Evolutionary conservation across 2,888 invertebrate genomes (phyloP).

Genomic region (Portevinia maculata): DNA sequence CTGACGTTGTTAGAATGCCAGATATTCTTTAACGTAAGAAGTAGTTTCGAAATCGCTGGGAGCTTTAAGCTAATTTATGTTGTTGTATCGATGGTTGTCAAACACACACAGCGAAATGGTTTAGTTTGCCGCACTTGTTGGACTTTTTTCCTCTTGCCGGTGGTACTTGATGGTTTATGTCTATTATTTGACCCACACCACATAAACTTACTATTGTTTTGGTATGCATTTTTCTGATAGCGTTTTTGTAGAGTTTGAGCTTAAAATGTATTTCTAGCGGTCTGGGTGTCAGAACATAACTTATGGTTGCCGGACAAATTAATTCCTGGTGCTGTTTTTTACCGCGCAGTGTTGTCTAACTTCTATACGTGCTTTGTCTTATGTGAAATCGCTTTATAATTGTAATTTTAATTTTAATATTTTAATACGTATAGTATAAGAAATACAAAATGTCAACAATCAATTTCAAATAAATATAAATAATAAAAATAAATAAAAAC

Average conservation of each 20-base stretch:
- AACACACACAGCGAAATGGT: conserved; percentile 13
- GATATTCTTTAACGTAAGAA: conserved; percentile 1
- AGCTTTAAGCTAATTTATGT: conserved; percentile 20
- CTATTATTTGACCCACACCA: too few species aligned
- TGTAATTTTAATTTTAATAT: too few species aligned
- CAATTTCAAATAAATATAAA: too few species aligned
- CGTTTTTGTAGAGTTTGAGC: background rate
- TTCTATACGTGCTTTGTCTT: conserved; percentile 7
- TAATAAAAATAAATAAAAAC: background rate
- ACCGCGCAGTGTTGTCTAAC: conserved; percentile 12
- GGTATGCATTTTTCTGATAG: too few species aligned
- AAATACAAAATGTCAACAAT: too few species aligned
- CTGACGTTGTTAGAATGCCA: conserved; percentile 10
- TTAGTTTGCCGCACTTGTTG: conserved; percentile 17
- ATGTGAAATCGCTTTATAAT: too few species aligned
- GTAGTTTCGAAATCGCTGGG: conserved; percentile 1
- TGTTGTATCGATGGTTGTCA: background rate
- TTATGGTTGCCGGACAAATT: background rate
- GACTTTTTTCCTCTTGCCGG: conserved; percentile 4
- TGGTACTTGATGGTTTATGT: too few species aligned
- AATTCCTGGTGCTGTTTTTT: conserved; percentile 24
- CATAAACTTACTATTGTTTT: too few species aligned
- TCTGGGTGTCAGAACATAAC: conserved; percentile 5
- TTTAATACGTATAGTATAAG: too few species aligned
- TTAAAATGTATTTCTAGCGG: background rate